Evolutionary conservation across 2,797 vertebrate species (phyloP).

Genomic region (Sciurus carolinensis): DNA sequence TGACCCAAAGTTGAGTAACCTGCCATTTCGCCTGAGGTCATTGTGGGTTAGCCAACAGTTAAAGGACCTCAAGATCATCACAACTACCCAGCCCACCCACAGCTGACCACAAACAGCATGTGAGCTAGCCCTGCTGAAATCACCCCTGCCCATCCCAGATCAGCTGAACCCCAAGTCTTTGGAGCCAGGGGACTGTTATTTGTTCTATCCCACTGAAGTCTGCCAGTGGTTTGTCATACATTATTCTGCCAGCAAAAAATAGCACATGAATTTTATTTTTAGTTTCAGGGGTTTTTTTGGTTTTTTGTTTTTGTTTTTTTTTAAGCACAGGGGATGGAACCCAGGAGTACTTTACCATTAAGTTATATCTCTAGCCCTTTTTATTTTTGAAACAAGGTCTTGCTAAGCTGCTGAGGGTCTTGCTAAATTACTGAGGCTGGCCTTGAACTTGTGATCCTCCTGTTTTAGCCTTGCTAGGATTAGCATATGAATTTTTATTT

Average conservation of each 20-base stretch:
- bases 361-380: neutral
- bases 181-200: neutral
- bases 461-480: neutral
- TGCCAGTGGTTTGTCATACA: neutral
- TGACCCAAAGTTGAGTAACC: neutral
- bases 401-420: neutral
- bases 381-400: neutral
- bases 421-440: neutral
- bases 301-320: neutral
- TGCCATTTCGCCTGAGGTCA: neutral
- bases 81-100: neutral
- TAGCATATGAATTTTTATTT: neutral
- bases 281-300: no score
- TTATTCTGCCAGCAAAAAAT: neutral
- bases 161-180: neutral
- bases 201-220: neutral
- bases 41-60: neutral
- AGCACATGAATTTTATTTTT: neutral
- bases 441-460: neutral
- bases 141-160: neutral
- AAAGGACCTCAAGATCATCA: neutral
- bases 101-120: conserved; percentile 33
- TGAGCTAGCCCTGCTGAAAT: neutral
- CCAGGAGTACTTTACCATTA: neutral
- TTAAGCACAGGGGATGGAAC: neutral